Evolutionary conservation across 2,113 vertebrate species (phyloP).

Genomic region (Panthera leo): DNA sequence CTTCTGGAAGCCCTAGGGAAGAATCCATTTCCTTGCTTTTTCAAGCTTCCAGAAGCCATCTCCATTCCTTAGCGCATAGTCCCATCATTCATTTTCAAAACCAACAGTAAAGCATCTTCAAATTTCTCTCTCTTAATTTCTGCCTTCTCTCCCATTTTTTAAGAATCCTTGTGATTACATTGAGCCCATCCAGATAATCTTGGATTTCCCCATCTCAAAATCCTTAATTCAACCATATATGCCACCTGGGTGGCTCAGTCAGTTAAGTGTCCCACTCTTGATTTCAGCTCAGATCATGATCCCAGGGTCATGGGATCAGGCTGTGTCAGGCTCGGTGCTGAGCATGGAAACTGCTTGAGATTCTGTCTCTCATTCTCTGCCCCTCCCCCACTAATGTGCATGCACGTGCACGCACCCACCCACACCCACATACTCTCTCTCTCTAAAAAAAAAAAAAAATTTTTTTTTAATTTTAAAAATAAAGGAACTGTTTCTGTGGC

Average conservation of each 20-base stretch:
- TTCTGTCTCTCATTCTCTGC: too few species aligned
- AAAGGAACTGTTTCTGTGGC: background rate
- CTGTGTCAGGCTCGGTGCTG: too few species aligned
- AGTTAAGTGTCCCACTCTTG: too few species aligned
- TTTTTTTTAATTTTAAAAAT: too few species aligned
- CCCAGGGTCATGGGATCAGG: too few species aligned
- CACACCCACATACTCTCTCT: too few species aligned
- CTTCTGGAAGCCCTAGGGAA: background rate
- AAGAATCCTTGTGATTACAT: background rate
- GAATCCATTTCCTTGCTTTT: background rate
- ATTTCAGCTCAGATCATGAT: too few species aligned
- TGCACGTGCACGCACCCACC: rapidly evolving
- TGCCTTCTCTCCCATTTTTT: background rate
- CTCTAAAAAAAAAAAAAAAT: too few species aligned
- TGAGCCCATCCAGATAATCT: background rate
- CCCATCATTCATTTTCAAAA: background rate
- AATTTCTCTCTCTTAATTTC: background rate
- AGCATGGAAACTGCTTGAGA: too few species aligned
- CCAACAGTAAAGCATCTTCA: background rate
- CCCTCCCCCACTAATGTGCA: too few species aligned
- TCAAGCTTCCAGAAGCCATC: background rate
- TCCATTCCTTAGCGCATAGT: background rate
- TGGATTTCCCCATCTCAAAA: background rate
- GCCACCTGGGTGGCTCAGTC: too few species aligned
- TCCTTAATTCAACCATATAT: background rate